Conservation (phyloP, 1,140 invertebrate genomes). For the Eriocheir sinensis region DNA sequence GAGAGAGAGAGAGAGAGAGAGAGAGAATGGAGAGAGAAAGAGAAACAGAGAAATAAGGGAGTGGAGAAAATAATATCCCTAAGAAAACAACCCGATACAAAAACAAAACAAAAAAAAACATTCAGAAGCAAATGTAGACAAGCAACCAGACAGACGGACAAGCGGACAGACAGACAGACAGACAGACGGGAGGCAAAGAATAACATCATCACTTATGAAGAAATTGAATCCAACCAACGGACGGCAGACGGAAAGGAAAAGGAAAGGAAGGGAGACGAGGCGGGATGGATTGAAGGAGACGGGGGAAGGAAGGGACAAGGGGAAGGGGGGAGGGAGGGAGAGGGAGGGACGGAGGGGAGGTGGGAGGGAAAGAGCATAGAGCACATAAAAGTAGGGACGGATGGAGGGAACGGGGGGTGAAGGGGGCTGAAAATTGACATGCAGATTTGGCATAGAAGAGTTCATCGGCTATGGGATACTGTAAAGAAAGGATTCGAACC, state of each 20-base stretch:
- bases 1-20: slow-evolving; percentile 22
- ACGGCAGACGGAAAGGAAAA: neutral
- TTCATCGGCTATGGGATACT: neutral
- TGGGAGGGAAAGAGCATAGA: too few relatives aligned
- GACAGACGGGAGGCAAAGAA: neutral
- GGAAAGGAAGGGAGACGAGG: neutral
- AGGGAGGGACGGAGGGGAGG: too few relatives aligned
- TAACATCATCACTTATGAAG: too few relatives aligned
- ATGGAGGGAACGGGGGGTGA: too few relatives aligned
- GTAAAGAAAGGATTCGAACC: neutral
- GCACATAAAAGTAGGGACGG: too few relatives aligned
- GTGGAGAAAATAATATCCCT: too few relatives aligned
- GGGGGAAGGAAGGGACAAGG: too few relatives aligned
- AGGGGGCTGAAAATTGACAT: slow-evolving; percentile 1
- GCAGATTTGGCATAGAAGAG: neutral
- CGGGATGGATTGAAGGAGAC: neutral
- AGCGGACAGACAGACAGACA: neutral
- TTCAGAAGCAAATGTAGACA: neutral
- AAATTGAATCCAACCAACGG: too few relatives aligned
- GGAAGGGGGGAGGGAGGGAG: too few relatives aligned
- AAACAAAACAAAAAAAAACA: neutral
- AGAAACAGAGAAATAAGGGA: neutral
- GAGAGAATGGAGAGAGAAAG: neutral
- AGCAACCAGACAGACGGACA: neutral
- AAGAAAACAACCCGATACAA: neutral